Conservation (phyloP, 1,140 invertebrate species). For the Matsumurasca onukii region DNA sequence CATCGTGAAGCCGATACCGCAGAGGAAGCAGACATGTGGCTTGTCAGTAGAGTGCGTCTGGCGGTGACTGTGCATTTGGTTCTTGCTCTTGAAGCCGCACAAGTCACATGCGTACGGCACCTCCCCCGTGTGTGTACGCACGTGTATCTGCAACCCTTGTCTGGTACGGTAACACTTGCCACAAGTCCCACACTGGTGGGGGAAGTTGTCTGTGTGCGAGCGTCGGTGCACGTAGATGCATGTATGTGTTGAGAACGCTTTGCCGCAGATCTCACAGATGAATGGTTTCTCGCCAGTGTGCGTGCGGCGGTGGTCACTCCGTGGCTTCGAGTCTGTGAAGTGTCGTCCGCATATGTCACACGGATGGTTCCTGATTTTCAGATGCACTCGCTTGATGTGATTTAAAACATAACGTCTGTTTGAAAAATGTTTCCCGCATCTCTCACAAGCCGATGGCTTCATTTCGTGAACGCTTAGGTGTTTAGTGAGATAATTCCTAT, state of each 20-base stretch:
- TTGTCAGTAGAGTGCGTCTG: constrained; percentile 37
- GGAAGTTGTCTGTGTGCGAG: constrained; percentile 53
- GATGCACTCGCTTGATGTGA: too few species aligned
- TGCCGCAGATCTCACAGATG: constrained; percentile 39
- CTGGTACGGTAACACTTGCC: constrained; percentile 52
- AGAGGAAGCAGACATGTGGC: constrained; percentile 33
- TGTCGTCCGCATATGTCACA: constrained; percentile 57
- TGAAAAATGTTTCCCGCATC: constrained; percentile 74
- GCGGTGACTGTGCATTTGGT: constrained; percentile 50
- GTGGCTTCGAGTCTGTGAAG: constrained; percentile 55
- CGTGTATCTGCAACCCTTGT: constrained; percentile 52
- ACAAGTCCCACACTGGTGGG: constrained; percentile 51
- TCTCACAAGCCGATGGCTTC: too few species aligned
- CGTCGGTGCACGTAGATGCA: constrained; percentile 56
- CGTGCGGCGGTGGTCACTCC: constrained; percentile 47
- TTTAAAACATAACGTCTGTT: constrained; percentile 59
- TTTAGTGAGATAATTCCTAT: too few species aligned
- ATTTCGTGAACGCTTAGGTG: too few species aligned
- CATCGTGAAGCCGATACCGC: constrained; percentile 18
- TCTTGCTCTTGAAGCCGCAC: too few species aligned
- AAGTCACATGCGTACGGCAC: constrained; percentile 34
- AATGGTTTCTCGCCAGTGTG: constrained; percentile 42
- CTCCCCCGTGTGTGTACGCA: constrained; percentile 39
- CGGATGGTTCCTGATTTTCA: constrained; percentile 57
- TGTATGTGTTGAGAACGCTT: constrained; percentile 53